phyloP scores from a whole-genome alignment of 2,888 invertebrate genomes.

The Campoletis raptor region DNA sequence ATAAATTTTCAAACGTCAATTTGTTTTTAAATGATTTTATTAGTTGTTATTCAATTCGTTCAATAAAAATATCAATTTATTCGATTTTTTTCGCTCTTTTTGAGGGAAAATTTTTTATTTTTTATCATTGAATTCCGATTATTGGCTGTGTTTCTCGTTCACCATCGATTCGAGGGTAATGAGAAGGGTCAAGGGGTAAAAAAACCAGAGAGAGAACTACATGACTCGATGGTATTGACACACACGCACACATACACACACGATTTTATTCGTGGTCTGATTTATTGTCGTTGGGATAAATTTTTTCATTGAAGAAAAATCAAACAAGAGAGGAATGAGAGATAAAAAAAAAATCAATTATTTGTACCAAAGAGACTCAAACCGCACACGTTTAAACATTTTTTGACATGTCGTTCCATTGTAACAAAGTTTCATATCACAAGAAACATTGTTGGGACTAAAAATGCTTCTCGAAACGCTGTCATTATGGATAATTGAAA shows the following conservation, averaged over 20 bases:
- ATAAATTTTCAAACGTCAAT: not conserved
- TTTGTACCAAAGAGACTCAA: slow-evolving; percentile 40
- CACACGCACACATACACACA: not conserved
- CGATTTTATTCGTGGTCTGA: not conserved
- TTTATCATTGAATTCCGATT: not conserved
- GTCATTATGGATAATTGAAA: not conserved
- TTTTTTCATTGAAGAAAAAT: not conserved
- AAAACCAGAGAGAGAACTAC: not conserved
- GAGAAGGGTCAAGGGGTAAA: not conserved
- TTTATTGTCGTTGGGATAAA: not conserved
- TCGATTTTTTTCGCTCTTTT: not conserved
- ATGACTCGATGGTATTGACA: not conserved
- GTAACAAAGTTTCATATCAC: not conserved
- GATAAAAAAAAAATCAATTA: not conserved
- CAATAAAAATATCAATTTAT: not conserved
- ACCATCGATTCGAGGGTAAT: not conserved
- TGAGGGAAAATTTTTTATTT: not conserved
- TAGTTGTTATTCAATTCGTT: not conserved
- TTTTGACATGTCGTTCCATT: not conserved
- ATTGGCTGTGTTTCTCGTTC: not conserved
- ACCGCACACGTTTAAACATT: no score
- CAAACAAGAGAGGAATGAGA: not conserved
- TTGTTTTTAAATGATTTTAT: not conserved
- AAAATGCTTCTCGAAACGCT: not conserved
- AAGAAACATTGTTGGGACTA: not conserved